Percentiles rank a stretch among this genome's conserved stretches.
These are phyloP conservation scores for Limnephilus marmoratus DNA, from an alignment of 2,888 invertebrate species.

Conservation along the genomic window DNA sequence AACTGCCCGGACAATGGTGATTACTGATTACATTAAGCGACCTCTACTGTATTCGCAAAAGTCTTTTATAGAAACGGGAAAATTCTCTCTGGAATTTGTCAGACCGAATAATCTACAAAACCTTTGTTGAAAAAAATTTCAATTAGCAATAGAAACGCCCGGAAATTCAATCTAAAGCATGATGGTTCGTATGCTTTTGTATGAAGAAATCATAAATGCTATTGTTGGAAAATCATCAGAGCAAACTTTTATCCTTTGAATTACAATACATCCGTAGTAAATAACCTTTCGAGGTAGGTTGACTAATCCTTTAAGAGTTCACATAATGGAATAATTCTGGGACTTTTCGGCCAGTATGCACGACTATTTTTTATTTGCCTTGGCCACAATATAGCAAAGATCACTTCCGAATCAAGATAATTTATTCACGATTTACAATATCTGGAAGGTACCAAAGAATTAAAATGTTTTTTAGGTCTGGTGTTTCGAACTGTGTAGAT, in stretches of 20 bases:
- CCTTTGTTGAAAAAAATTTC: neutral
- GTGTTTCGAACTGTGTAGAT: too few relatives aligned
- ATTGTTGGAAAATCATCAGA: neutral
- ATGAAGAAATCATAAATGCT: neutral
- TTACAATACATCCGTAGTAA: neutral
- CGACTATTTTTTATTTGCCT: too few relatives aligned
- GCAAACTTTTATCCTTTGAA: neutral
- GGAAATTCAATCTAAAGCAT: neutral
- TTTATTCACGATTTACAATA: too few relatives aligned
- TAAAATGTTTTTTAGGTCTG: too few relatives aligned
- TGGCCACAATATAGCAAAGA: neutral
- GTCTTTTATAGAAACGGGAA: neutral
- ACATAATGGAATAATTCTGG: neutral
- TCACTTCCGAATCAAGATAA: neutral
- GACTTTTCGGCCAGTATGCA: neutral
- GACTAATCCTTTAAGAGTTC: neutral
- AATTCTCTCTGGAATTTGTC: neutral
- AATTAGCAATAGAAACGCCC: neutral
- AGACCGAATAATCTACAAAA: neutral
- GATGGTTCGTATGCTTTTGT: neutral
- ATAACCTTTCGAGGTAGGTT: neutral
- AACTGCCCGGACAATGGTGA: neutral
- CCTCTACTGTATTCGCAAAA: neutral
- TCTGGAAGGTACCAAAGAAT: too few relatives aligned
- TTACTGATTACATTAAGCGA: neutral